These are phyloP conservation scores for Halocynthia roretzi DNA, from an alignment of 23 tunicate genomes.

Conservation along the genomic window DNA sequence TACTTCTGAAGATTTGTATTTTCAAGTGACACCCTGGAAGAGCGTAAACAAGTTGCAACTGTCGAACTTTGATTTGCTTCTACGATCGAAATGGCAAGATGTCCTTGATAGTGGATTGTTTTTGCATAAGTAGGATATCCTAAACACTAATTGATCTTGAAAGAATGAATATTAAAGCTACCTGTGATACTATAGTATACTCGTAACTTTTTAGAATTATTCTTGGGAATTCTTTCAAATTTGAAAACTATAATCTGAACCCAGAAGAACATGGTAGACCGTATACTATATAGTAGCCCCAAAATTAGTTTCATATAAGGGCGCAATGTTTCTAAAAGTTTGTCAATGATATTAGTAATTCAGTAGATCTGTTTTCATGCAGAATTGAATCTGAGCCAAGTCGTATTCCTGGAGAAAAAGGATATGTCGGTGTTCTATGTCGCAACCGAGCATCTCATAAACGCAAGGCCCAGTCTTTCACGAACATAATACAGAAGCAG, in stretches of 20 bases:
- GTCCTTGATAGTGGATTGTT: constrained; percentile 2
- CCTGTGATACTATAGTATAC: no score
- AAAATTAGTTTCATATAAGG: no score
- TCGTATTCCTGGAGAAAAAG: constrained; percentile 5
- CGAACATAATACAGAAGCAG: constrained; percentile 1
- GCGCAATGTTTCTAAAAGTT: no score
- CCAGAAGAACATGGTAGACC: no score
- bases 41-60: not conserved
- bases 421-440: constrained; percentile 18
- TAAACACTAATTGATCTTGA: no score
- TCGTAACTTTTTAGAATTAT: no score
- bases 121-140: not conserved
- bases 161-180: no score
- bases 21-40: constrained; percentile 5
- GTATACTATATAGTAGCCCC: no score
- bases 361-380: no score
- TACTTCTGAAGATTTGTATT: not conserved
- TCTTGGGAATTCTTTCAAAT: no score
- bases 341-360: no score
- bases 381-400: constrained; percentile 21
- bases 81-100: constrained; percentile 2
- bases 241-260: no score
- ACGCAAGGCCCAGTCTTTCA: constrained; percentile 20
- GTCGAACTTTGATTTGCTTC: constrained; percentile 5
- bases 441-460: constrained; percentile 22